Evolutionary conservation across 2,113 vertebrate species (phyloP).

Genomic region (Pedionomus torquatus): DNA sequence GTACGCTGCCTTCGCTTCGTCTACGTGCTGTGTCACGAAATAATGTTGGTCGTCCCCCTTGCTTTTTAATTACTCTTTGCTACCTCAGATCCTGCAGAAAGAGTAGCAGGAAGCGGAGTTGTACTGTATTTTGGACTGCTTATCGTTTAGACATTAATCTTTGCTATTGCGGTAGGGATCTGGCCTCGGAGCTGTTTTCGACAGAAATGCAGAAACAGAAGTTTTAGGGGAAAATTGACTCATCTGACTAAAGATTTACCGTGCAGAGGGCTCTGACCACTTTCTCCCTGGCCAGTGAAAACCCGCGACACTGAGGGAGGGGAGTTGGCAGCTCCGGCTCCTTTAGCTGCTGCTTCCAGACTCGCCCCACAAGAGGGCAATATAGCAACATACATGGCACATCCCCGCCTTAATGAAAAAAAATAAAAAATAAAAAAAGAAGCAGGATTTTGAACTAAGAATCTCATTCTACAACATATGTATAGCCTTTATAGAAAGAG

Average conservation of each 20-base stretch:
- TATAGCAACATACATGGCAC: neutral
- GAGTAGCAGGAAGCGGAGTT: neutral
- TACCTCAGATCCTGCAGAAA: neutral
- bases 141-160: neutral
- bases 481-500: neutral
- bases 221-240: neutral
- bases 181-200: neutral
- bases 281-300: neutral
- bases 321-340: neutral
- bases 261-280: fast-evolving
- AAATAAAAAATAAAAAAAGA: neutral
- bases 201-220: neutral
- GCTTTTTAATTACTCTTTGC: neutral
- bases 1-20: fast-evolving
- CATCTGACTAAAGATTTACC: neutral
- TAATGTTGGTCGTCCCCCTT: neutral
- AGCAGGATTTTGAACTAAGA: neutral
- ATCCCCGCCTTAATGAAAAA: fast-evolving
- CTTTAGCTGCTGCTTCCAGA: neutral
- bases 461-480: fast-evolving
- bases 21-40: fast-evolving
- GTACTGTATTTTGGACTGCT: fast-evolving
- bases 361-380: conserved; percentile 47
- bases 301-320: fast-evolving
- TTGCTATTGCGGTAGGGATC: neutral